Evolutionary conservation across 2,797 vertebrate genomes (phyloP).

Genomic region (Emydoidea blandingii): DNA sequence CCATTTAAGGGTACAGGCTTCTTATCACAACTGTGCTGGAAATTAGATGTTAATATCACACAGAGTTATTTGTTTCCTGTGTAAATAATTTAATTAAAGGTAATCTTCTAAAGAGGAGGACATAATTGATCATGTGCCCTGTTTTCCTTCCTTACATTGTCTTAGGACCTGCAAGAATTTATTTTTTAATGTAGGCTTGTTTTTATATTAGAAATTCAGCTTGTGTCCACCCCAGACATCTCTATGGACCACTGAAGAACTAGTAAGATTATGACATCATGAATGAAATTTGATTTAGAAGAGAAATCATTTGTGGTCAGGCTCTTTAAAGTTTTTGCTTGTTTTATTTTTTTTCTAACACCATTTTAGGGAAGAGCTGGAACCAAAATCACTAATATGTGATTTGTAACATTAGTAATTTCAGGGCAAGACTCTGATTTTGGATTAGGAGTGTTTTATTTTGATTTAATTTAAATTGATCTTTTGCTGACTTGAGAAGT

Average conservation of each 20-base stretch:
- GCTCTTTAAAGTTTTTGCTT: background rate
- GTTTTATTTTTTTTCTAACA: background rate
- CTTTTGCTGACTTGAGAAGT: background rate
- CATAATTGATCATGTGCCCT: background rate
- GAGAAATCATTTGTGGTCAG: background rate
- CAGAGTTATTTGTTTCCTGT: constrained; percentile 29
- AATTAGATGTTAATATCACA: constrained; percentile 27
- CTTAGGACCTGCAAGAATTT: background rate
- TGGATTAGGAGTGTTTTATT: background rate
- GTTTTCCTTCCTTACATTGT: background rate
- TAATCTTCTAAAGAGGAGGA: constrained; percentile 10
- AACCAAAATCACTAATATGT: background rate
- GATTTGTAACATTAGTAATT: background rate
- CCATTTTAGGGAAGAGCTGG: background rate
- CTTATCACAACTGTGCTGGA: constrained; percentile 49
- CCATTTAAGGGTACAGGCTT: constrained; percentile 40
- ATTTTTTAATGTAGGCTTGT: background rate
- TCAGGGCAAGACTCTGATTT: background rate
- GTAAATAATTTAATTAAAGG: background rate
- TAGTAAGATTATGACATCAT: background rate
- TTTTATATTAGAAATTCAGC: background rate
- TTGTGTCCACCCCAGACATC: background rate
- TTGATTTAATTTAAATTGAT: background rate
- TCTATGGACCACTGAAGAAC: background rate
- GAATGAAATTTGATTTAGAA: background rate